phyloP scores from a whole-genome alignment of 2,113 vertebrate genomes.

The Ardeotis arabs region DNA sequence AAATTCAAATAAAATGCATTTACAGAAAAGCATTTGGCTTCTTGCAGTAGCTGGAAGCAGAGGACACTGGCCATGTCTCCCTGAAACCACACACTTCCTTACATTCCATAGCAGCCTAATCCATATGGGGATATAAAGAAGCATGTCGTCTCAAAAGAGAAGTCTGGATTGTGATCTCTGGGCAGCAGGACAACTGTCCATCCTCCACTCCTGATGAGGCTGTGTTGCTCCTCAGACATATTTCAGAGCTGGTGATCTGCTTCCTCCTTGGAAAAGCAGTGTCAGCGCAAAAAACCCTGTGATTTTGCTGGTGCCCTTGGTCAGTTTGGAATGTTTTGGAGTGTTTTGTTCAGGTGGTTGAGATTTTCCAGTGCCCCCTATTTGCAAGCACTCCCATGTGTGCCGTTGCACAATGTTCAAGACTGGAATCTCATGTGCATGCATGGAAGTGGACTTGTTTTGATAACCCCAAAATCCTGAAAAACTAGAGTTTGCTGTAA shows the following conservation, averaged over 20 bases:
- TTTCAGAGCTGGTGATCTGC: neutral
- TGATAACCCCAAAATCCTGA: neutral
- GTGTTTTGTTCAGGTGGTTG: neutral
- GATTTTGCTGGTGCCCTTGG: neutral
- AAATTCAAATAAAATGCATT: neutral
- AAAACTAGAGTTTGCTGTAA: neutral
- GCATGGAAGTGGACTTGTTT: neutral
- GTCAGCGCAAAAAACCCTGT: neutral
- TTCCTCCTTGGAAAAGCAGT: neutral
- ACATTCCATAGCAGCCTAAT: constrained; percentile 97
- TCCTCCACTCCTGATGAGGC: neutral
- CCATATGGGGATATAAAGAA: constrained; percentile 99
- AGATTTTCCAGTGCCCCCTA: neutral
- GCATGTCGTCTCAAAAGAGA: constrained; percentile 87
- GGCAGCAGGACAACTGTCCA: neutral
- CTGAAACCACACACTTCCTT: constrained; percentile 99
- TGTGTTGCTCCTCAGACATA: neutral
- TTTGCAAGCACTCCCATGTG: neutral
- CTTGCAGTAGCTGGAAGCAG: neutral
- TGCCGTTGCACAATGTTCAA: neutral
- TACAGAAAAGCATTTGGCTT: neutral
- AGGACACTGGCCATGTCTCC: neutral
- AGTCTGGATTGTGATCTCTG: neutral
- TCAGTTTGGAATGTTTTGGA: neutral
- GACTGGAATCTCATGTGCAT: neutral